Evolutionary conservation across 1,140 invertebrate genomes (phyloP), one percentile per base, ranked within the genome.

Genomic region (Brachionus calyciflorus): DNA sequence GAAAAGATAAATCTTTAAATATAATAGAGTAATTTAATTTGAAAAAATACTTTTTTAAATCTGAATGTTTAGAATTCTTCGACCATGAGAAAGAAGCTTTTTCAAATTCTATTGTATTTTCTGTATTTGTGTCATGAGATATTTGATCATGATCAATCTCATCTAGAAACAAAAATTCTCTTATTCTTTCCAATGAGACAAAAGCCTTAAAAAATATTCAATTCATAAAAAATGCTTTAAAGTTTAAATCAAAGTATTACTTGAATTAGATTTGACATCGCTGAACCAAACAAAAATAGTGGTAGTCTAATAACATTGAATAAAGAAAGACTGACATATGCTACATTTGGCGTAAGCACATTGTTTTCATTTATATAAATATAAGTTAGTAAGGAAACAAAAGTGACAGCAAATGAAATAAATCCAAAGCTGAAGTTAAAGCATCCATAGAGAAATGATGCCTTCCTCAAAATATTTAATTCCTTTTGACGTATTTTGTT

Each of bases 371-470:
- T 30, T 2, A 48, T 24, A 9, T 88, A 51, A 4, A 88, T 84
- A 81, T 84, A 88, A 3, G 84, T 80, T 40, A 83, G 82, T 80
- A 85, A 80, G 10, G 79, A 79, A 17, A 80, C 78, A 75, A 85
- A 65, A 21, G 83, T 70, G 4, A 63, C 57, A 28, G 40, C 21
- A 37, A 63, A 63, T 19, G 57, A n/a, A 17, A 30, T 63, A 19
- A 63, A 63, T 37, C 57, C 57, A n/a, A 63, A 17, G 2, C 28
- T 63, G 40, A 37, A 63, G 37, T 63, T 37, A 19, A 63, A 19
- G 3, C 14, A 14, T 21, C 28, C 33, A 40, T 37, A 63, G 19
- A 63, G 14, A n/a, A 63, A 40, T 17, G 57, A 63, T 7, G 33
- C 30, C 57, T 82, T 84, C 78, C 80, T 84, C 14, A 88, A 78